These are phyloP conservation scores for Orussus abietinus DNA, from an alignment of 1,140 invertebrate species.

Conservation along the genomic window DNA sequence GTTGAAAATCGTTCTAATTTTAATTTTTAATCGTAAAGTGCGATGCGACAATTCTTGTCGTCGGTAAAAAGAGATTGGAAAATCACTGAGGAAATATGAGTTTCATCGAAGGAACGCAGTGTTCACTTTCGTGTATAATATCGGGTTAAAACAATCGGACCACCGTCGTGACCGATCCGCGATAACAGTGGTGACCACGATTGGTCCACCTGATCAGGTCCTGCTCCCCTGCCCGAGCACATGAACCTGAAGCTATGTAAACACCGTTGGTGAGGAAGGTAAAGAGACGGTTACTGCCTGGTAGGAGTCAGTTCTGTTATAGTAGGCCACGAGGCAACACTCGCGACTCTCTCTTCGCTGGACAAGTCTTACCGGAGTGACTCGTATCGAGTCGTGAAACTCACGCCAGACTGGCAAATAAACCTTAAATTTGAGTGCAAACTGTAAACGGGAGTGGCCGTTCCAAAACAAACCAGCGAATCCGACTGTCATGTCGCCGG, in stretches of 20 bases:
- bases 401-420: too few relatives aligned
- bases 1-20: too few relatives aligned
- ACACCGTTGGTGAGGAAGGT: slow-evolving; percentile 32
- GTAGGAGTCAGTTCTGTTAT: slow-evolving; percentile 54
- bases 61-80: too few relatives aligned
- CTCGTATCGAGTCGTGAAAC: background rate
- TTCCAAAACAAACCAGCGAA: too few relatives aligned
- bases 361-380: slow-evolving; percentile 15
- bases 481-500: too few relatives aligned
- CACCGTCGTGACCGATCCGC: background rate
- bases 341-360: slow-evolving; percentile 35
- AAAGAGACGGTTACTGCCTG: slow-evolving; percentile 32
- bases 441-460: too few relatives aligned
- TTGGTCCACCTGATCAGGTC: slow-evolving; percentile 1
- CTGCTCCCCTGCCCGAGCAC: slow-evolving; percentile 21
- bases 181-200: background rate
- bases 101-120: background rate
- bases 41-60: too few relatives aligned
- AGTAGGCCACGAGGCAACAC: slow-evolving; percentile 52
- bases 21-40: too few relatives aligned
- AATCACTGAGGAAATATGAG: too few relatives aligned
- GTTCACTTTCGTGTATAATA: background rate
- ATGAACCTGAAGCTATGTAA: slow-evolving; percentile 31
- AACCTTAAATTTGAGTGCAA: too few relatives aligned
- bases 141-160: background rate